These are phyloP conservation scores for Drosophila melanica DNA, from an alignment of 1,140 invertebrate genomes.

Conservation along the genomic window DNA sequence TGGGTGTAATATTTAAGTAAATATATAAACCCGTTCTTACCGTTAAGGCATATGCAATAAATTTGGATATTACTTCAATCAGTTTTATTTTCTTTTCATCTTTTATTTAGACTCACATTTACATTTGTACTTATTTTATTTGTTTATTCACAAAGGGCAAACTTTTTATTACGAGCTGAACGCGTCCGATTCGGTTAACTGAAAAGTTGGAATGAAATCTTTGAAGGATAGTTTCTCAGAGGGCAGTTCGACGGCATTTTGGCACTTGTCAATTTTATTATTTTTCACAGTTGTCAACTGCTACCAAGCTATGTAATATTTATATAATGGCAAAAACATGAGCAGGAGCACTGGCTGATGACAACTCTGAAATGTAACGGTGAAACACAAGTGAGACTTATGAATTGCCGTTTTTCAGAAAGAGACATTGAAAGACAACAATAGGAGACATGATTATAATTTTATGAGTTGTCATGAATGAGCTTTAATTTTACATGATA, in stretches of 20 bases:
- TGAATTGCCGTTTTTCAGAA: constrained; percentile 5
- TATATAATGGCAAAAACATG: background rate
- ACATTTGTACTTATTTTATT: no score
- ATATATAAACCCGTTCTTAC: no score
- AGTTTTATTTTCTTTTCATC: no score
- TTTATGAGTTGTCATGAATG: background rate
- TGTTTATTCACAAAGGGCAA: no score
- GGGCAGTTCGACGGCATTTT: background rate
- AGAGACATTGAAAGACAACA: constrained; percentile 1
- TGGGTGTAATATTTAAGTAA: no score
- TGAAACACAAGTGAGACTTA: no score
- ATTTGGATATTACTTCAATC: no score
- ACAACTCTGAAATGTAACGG: constrained; percentile 45
- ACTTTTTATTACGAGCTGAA: background rate
- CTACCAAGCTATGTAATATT: background rate
- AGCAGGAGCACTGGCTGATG: background rate
- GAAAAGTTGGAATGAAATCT: background rate
- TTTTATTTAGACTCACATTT: no score
- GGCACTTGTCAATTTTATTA: background rate
- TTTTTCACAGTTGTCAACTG: constrained; percentile 8
- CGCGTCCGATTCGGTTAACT: background rate
- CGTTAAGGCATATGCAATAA: no score
- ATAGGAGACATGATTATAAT: background rate
- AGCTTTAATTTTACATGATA: background rate
- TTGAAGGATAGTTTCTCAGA: background rate